phyloP scores from a whole-genome alignment of 2,797 vertebrate genomes.

The Scleropages formosus region DNA sequence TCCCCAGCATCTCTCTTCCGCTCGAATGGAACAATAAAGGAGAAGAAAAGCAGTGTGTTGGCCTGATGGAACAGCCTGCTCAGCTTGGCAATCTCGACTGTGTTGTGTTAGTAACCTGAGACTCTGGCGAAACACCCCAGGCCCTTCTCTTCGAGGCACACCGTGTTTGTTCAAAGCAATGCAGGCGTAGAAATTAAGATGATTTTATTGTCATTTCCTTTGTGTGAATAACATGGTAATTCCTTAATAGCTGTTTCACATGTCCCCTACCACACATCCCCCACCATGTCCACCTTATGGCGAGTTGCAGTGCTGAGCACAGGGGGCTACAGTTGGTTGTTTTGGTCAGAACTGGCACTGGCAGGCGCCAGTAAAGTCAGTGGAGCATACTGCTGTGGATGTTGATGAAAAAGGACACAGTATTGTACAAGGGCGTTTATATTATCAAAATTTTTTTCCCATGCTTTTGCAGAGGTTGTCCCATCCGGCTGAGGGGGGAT shows the following conservation, averaged over 20 bases:
- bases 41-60: background rate
- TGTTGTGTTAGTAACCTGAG: slow-evolving; percentile 53
- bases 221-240: background rate
- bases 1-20: slow-evolving; percentile 21
- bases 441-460: background rate
- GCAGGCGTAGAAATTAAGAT: slow-evolving; percentile 25
- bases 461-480: background rate
- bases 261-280: background rate
- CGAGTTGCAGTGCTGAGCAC: too few species aligned
- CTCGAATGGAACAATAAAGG: slow-evolving; percentile 23
- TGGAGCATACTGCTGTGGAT: background rate
- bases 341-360: background rate
- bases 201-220: slow-evolving; percentile 37
- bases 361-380: background rate
- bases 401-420: background rate
- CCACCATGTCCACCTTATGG: too few species aligned
- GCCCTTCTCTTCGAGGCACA: background rate
- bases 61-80: slow-evolving; percentile 9
- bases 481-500: background rate
- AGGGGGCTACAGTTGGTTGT: too few species aligned
- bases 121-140: slow-evolving; percentile 41
- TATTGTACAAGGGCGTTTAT: background rate
- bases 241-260: background rate
- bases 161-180: slow-evolving; percentile 24
- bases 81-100: slow-evolving; percentile 33